Evolutionary conservation across 2,797 vertebrate genomes (phyloP).

Genomic region (Acrossocheilus wenchowensis): DNA sequence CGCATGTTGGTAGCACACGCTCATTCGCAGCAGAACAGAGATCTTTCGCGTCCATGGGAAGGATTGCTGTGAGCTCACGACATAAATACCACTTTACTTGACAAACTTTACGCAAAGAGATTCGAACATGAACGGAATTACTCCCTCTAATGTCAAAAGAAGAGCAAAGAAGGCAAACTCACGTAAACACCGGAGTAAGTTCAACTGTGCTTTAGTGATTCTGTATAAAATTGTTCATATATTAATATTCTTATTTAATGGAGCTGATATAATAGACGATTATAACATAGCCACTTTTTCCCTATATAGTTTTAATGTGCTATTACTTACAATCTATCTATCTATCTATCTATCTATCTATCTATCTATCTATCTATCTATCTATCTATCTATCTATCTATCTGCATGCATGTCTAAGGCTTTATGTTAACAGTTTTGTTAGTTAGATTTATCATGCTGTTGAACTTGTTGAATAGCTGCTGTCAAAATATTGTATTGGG

Average conservation of each 20-base stretch:
- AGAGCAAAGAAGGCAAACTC: background rate
- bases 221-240: background rate
- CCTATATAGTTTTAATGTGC: background rate
- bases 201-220: background rate
- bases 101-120: background rate
- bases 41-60: background rate
- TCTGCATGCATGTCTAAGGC: background rate
- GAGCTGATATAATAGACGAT: background rate
- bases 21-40: background rate
- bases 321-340: background rate
- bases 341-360: background rate
- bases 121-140: constrained; percentile 8
- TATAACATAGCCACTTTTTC: background rate
- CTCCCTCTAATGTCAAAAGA: background rate
- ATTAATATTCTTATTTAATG: background rate
- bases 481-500: background rate
- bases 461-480: background rate
- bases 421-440: background rate
- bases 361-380: background rate
- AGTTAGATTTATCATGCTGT: background rate
- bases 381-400: background rate
- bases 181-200: constrained; percentile 36
- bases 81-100: background rate
- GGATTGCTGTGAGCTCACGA: background rate
- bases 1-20: background rate